Evolutionary conservation across 2,888 invertebrate genomes (phyloP).

Genomic region (Metellina segmentata): DNA sequence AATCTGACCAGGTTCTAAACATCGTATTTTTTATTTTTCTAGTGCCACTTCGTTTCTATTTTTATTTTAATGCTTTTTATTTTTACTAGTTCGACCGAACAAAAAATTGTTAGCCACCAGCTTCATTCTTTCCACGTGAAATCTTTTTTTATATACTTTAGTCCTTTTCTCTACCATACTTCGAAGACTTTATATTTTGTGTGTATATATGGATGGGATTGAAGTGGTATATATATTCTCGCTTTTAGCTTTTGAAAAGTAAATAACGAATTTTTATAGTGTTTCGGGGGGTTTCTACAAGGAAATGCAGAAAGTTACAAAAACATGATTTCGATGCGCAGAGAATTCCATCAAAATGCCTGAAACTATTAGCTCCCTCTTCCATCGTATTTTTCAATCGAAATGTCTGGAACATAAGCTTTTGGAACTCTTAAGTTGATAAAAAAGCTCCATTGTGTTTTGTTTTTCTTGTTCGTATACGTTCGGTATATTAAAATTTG

Average conservation of each 20-base stretch:
- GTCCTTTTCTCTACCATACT: constrained; percentile 28
- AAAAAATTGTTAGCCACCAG: constrained; percentile 25
- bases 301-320: constrained; percentile 33
- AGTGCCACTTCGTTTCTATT: constrained; percentile 22
- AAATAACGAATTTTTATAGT: constrained; percentile 4
- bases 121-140: constrained; percentile 38
- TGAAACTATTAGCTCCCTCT: constrained; percentile 27
- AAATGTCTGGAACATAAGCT: neutral
- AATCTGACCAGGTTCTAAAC: constrained; percentile 61
- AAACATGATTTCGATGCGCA: constrained; percentile 36
- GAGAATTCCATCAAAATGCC: constrained; percentile 44
- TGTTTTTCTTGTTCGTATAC: no score
- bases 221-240: neutral
- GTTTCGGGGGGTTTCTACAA: neutral
- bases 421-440: constrained; percentile 3
- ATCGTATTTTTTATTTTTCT: constrained; percentile 38
- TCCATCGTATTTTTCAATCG: neutral
- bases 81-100: constrained; percentile 28
- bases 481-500: no score
- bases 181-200: neutral
- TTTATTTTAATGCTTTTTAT: no score
- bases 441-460: neutral
- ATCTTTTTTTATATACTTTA: neutral
- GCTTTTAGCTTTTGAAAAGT: neutral
- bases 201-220: constrained; percentile 27